These are phyloP conservation scores for Brachypalpus laphriformis DNA, from an alignment of 2,888 invertebrate species.

Conservation along the genomic window DNA sequence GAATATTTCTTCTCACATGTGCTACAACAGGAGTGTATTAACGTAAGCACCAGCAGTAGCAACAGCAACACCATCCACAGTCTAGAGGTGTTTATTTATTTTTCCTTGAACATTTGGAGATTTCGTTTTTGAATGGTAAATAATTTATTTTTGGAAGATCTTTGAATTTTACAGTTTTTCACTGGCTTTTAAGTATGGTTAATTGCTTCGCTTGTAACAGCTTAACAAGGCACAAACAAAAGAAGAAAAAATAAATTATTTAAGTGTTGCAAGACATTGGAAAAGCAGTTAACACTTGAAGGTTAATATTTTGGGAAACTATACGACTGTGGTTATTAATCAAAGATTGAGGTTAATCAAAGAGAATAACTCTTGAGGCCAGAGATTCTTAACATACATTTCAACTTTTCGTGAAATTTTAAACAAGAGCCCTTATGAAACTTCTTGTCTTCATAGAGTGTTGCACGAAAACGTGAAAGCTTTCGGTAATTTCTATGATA, in stretches of 20 bases:
- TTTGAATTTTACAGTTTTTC: conserved; percentile 40
- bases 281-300: neutral
- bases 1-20: conserved; percentile 40
- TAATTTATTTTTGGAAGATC: conserved; percentile 67
- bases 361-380: neutral
- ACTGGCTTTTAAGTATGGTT: conserved; percentile 46
- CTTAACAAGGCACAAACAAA: conserved; percentile 40
- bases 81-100: conserved; percentile 60
- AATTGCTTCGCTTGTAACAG: conserved; percentile 31
- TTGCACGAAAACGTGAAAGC: neutral
- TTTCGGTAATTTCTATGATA: no score
- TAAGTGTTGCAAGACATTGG: neutral
- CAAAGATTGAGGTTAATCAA: neutral
- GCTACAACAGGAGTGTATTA: conserved; percentile 53
- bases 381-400: no score
- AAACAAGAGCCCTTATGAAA: neutral
- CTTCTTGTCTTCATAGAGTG: neutral
- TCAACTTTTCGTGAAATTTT: no score
- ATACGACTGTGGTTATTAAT: no score
- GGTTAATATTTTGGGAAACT: neutral
- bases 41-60: conserved; percentile 23
- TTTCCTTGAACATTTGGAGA: conserved; percentile 46
- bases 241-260: neutral
- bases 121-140: conserved; percentile 62
- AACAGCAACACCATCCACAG: neutral